Percentiles rank a stretch among this genome's conserved stretches.
Evolutionary conservation across 1,140 invertebrate species (phyloP).

Genomic region (Pectinophora gossypiella): DNA sequence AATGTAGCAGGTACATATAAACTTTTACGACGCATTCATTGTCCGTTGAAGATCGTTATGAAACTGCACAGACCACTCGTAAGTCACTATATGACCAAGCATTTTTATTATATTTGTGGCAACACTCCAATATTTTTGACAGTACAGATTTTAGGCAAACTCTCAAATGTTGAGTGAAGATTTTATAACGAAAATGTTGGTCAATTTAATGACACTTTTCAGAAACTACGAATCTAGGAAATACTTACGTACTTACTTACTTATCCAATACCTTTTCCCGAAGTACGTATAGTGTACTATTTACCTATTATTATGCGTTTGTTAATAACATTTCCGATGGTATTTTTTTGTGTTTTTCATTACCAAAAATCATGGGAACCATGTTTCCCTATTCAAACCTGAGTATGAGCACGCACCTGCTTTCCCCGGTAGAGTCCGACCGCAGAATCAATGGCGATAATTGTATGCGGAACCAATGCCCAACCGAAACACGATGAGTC

Average conservation of each 20-base stretch:
- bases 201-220: no score
- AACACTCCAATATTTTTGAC: no score
- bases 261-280: no score
- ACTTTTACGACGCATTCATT: slow-evolving; percentile 46
- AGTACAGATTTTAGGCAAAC: no score
- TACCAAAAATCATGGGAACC: slow-evolving; percentile 34
- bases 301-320: no score
- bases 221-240: no score
- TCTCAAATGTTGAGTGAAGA: no score
- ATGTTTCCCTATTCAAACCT: no score
- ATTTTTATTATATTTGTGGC: not conserved
- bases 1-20: slow-evolving; percentile 30
- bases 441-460: slow-evolving; percentile 70
- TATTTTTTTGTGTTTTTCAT: slow-evolving; percentile 8
- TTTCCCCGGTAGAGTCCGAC: slow-evolving; percentile 32
- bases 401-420: slow-evolving; percentile 38
- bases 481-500: slow-evolving; percentile 33
- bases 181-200: no score
- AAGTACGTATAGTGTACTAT: no score
- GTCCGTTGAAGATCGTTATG: slow-evolving; percentile 26
- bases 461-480: slow-evolving; percentile 36
- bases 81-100: not conserved
- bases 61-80: not conserved
- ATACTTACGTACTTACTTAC: no score
- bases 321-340: not conserved